Evolutionary conservation across 2,888 invertebrate genomes (phyloP).

Genomic region (Lasioglossum vierecki): DNA sequence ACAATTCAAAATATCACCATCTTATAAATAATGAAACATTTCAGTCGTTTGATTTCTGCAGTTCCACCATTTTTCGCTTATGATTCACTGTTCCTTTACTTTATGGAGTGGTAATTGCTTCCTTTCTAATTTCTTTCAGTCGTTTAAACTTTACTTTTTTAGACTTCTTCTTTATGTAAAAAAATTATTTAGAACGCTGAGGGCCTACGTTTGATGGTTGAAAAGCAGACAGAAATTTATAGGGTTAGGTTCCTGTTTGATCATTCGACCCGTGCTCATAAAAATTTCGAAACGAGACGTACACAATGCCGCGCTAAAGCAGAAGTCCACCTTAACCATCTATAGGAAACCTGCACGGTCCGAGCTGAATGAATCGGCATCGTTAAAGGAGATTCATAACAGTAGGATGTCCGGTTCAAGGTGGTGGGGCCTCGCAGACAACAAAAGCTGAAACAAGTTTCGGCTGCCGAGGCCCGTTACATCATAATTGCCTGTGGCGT

Average conservation of each 20-base stretch:
- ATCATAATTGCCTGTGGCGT: conserved; percentile 42
- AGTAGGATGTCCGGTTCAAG: conserved; percentile 11
- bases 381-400: conserved; percentile 31
- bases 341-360: background rate
- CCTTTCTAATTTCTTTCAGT: too few relatives aligned
- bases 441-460: conserved; percentile 38
- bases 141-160: too few relatives aligned
- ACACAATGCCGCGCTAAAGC: background rate
- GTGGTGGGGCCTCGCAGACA: background rate
- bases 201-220: background rate
- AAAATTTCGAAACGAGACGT: background rate
- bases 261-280: too few relatives aligned
- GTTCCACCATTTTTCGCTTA: too few relatives aligned
- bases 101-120: too few relatives aligned
- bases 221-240: background rate
- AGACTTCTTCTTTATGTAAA: background rate
- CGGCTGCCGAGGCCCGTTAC: conserved; percentile 29
- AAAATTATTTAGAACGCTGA: background rate
- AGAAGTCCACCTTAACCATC: conserved; percentile 9
- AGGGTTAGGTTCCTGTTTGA: background rate
- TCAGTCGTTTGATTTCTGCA: background rate
- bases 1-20: background rate
- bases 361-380: conserved; percentile 18
- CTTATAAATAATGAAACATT: background rate
- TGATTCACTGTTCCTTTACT: too few relatives aligned